Evolutionary conservation across 2,888 invertebrate genomes (phyloP), one percentile per base, ranked within the genome.

Genomic region (Euphydryas editha): DNA sequence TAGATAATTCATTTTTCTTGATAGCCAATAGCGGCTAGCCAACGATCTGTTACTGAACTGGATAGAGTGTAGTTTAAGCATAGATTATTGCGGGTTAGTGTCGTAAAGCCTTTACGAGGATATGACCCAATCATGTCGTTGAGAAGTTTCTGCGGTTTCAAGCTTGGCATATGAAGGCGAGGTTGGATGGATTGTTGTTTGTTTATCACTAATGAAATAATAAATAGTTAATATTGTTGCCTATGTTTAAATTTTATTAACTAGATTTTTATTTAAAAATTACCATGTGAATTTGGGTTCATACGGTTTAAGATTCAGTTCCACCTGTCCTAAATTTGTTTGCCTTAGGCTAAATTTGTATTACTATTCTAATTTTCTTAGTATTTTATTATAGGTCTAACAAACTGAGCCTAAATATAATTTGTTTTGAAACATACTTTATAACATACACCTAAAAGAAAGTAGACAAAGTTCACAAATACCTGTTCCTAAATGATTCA

Each of bases 31-130:
- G 47, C n/a, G 49, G 42, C 55, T 58, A 54, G 57, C 20, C 44
- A 37, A 39, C 37, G 18, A 11, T 21, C 39, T 39, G 17, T 42
- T 55, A 59, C 51, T 59, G 63, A 42, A 57, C 2, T 36, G 37
- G 59, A 8, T 54, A 17, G 62, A 39, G 6, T 58, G 37, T 57
- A 49, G 46, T 75, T 78, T 78, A 81, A 81, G 75, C 71, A 62
- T 68, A 75, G 75, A 76, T 76, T 77, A 73, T 62, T 61, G 59
- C 36, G 62, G 68, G 62, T 67, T 57, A 62, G 59, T 18, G 57
- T 65, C 67, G 69, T 75, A 72, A 71, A 68, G 20, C 39, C 63
- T 69, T 72, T 69, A 73, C 71, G 71, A 72, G 65, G 64, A 61
- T 51, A 47, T 49, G 65, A 66, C 70, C 56, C 55, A 58, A 65